Evolutionary conservation across 2,888 invertebrate genomes (phyloP).

Genomic region (Drosophila atroscutellata): DNA sequence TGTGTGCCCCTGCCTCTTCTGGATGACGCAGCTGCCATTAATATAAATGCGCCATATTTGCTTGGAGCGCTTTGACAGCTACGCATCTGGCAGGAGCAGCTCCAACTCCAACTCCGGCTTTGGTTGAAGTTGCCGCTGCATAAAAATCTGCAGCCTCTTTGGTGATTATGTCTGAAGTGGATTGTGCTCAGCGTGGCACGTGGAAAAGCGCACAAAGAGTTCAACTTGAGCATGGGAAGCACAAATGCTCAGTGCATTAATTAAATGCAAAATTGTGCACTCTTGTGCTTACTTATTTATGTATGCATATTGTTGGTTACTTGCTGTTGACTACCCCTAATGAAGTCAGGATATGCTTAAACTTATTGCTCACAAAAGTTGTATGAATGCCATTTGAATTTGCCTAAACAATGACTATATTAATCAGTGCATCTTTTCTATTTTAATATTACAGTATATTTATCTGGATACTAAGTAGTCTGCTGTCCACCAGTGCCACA

Average conservation of each 20-base stretch:
- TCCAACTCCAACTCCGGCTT: background rate
- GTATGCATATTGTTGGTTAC: slow-evolving; percentile 13
- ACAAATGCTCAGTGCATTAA: slow-evolving; percentile 66
- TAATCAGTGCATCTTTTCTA: background rate
- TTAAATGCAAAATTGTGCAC: slow-evolving; percentile 60
- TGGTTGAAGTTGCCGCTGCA: background rate
- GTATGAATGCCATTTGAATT: background rate
- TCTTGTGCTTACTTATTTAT: slow-evolving; percentile 11
- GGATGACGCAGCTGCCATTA: slow-evolving; percentile 47
- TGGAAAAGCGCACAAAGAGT: slow-evolving; percentile 50
- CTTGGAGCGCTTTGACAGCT: slow-evolving; percentile 70
- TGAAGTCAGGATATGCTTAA: slow-evolving; percentile 16
- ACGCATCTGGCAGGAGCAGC: slow-evolving; percentile 16
- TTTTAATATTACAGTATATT: background rate
- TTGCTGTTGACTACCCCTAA: slow-evolving; percentile 6
- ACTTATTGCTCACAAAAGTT: background rate
- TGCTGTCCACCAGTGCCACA: background rate
- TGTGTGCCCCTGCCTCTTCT: background rate
- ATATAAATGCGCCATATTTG: slow-evolving; percentile 69
- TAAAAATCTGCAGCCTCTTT: slow-evolving; percentile 21
- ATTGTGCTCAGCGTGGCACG: slow-evolving; percentile 32
- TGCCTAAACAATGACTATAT: background rate
- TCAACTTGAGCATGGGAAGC: slow-evolving; percentile 37
- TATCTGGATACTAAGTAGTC: background rate
- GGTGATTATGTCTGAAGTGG: slow-evolving; percentile 71